phyloP scores from a whole-genome alignment of 2,888 invertebrate genomes.

The Drosophila subsilvestris region DNA sequence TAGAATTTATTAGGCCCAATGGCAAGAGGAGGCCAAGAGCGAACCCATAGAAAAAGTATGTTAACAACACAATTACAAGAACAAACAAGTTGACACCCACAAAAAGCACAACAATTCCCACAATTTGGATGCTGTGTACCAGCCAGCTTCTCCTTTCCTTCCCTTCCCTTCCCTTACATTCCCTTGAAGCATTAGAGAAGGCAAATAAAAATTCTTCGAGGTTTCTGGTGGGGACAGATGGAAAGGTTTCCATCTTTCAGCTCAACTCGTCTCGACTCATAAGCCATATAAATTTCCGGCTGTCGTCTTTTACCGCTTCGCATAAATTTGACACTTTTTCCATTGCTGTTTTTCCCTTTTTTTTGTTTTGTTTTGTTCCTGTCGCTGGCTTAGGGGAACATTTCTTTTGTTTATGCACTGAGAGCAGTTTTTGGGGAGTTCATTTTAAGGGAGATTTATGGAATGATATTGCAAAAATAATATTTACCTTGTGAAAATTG shows the following conservation, averaged over 20 bases:
- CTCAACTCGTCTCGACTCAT: conserved; percentile 40
- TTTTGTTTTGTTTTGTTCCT: conserved; percentile 21
- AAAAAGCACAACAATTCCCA: conserved; percentile 24
- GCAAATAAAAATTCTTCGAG: conserved; percentile 63
- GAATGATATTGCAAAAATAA: conserved; percentile 54
- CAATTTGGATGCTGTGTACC: conserved; percentile 27
- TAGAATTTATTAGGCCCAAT: conserved; percentile 18
- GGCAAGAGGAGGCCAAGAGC: conserved; percentile 5
- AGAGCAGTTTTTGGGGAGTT: conserved; percentile 43
- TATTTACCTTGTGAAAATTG: conserved; percentile 60
- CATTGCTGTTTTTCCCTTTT: conserved; percentile 12
- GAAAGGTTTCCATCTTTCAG: conserved; percentile 40
- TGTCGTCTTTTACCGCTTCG: conserved; percentile 69
- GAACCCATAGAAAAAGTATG: conserved; percentile 35
- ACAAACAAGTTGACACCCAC: conserved; percentile 44
- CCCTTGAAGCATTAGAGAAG: conserved; percentile 36
- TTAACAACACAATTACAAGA: conserved; percentile 47
- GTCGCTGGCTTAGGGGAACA: conserved; percentile 23
- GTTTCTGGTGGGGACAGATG: conserved; percentile 23
- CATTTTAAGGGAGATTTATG: conserved; percentile 60
- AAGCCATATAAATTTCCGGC: conserved; percentile 75
- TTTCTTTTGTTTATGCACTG: conserved; percentile 42
- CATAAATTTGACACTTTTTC: conserved; percentile 53
- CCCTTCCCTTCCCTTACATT: background rate
- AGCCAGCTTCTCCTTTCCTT: background rate